phyloP scores from a whole-genome alignment of 2,888 invertebrate genomes.

The Dicyrtoma fusca region DNA sequence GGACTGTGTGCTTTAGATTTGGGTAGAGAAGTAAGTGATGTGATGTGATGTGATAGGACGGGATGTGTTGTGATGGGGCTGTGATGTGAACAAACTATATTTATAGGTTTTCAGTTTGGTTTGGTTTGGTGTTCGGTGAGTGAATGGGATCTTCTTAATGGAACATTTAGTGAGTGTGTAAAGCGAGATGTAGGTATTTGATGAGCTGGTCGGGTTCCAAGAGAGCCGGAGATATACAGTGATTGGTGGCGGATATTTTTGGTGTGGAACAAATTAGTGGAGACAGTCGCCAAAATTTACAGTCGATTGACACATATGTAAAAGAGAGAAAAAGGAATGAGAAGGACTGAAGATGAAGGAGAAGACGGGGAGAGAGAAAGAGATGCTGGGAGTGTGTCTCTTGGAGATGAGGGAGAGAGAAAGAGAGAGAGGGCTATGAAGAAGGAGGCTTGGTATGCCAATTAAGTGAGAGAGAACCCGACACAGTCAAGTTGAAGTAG shows the following conservation, averaged over 20 bases:
- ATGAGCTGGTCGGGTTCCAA: conserved; percentile 57
- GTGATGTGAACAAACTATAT: conserved; percentile 5
- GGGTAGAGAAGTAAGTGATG: too few relatives aligned
- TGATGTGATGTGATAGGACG: neutral
- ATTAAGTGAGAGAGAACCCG: conserved; percentile 54
- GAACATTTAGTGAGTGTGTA: conserved; percentile 53
- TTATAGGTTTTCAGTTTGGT: conserved; percentile 20
- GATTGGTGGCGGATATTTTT: conserved; percentile 57
- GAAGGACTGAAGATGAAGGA: conserved; percentile 14
- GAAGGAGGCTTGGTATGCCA: conserved; percentile 56
- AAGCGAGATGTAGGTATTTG: conserved; percentile 50
- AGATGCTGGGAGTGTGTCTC: conserved; percentile 27
- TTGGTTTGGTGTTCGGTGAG: conserved; percentile 20
- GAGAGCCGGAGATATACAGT: conserved; percentile 50
- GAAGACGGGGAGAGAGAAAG: conserved; percentile 22
- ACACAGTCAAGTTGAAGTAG: conserved; percentile 55
- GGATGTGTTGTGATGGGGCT: neutral
- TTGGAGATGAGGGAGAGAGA: conserved; percentile 31
- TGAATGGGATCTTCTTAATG: conserved; percentile 51
- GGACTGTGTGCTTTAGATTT: too few relatives aligned
- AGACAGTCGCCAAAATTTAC: conserved; percentile 58
- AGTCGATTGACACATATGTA: conserved; percentile 58
- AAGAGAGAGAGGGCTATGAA: conserved; percentile 29
- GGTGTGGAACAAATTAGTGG: conserved; percentile 58
- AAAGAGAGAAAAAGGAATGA: conserved; percentile 40